Base-by-base conservation (phyloP, 2,888 invertebrate species). In the Nemotelus pantherinus region DNA sequence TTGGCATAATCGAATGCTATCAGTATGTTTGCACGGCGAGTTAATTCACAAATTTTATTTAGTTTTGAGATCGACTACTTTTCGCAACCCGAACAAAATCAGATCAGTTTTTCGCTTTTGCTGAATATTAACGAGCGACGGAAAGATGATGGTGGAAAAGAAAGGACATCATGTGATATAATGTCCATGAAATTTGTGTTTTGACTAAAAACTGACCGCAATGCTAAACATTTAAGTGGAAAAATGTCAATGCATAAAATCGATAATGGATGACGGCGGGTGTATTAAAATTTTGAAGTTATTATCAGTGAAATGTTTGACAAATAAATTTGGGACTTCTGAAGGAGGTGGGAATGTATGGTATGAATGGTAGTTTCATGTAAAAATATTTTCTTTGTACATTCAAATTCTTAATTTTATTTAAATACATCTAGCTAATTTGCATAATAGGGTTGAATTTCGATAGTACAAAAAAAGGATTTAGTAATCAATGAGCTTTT, bases 231-330 rank as follows among this genome's bases (percentile, higher is more conserved):
- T 74, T 74, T 63, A 47, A 25, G 53, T 7, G n/a, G 63, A 63
- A 63, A 74, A 47, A 74, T 74, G 74, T 74, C 74, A 48, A 74
- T 63, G 50, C 47, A 63, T 63, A 63, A 63, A 63, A n/a, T 48
- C 3, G 41, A 60, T 47, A 44, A 74, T 74, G 47, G 60, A 60
- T 74, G 57, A 60, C 25, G 4, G 41, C 48, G 25, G 25, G 25
- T 10, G 74, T 63, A 77, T 72, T 77, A 77, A 79, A 68, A 77
- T 79, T 74, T 44, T 9, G 57, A 68, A 79, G 74, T 79, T 79
- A 79, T 77, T 74, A 79, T 72, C 79, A 76, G 77, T 77, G 77
- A 79, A 77, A 79, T 70, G 75, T 74, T 75, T 78, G 78, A 78
- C 77, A 78, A 79, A 79, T 79, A 79, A 79, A 79, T 77, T 77